Evolutionary conservation across 2,888 invertebrate genomes (phyloP), one percentile per base, ranked within the genome.

Genomic region (Caenorhabditis sinica): DNA sequence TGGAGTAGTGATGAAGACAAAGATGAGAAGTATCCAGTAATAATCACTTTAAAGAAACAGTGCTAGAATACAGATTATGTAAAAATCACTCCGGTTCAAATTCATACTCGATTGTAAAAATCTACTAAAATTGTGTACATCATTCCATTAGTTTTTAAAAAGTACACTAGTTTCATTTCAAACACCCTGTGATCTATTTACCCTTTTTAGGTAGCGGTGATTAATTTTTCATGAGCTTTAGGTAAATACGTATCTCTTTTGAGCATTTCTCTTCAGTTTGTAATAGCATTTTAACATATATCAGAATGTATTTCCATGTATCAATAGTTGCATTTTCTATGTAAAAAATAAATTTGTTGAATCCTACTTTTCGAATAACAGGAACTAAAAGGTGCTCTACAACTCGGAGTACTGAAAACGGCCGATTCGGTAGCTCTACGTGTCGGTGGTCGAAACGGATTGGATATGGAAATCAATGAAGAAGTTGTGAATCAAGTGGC

Each of bases 371-470:
- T 20, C 6, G 68, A 43, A 58, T 15, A 36, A 56, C 60, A 88
- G 88, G 88, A 88, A 45, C 33, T 88, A 30, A 81, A 84, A 76
- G 81, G 81, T n/a, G 73, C 85, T 3, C 45, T 88, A 1, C 82
- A 86, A 63, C 40, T 65, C 3, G 77, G 82, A n/a, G 83, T 85
- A 4, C 74, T 85, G n/a, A 79, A 86, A 75, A 82, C 83, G 15
- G 75, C 87, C 3, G 86, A 88, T 51, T 81, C 79, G n/a, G 53
- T 86, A 1, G 53, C 60, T 23, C 30, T 43, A 4, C 45, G 30
- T n/a, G 75, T 82, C 11, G 73, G 68, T n/a, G 82, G 58, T 8
- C 58, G 83, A 45, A 83, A 83, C 36, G 83, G 73, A 17, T 13
- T 77, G 36, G 63, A 76, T 65, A 49, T 87, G 71, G 65, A 80